Conservation (phyloP, 2,888 invertebrate genomes). For the Caenorhabditis auriculariae region DNA sequence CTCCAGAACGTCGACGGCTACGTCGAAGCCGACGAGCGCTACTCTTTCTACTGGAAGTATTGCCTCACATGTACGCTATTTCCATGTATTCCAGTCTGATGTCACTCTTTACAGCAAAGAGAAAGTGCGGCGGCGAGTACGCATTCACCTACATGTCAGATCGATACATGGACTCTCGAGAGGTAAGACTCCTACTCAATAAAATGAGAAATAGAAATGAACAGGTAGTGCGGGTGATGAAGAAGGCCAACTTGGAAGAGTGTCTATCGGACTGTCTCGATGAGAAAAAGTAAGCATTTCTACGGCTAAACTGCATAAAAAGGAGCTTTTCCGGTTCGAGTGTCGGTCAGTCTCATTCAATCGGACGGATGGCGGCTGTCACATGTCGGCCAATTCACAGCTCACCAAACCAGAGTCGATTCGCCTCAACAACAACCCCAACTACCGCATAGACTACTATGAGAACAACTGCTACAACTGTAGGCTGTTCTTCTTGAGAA, state of each 20-base stretch:
- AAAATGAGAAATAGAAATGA: not conserved
- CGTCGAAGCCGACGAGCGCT: constrained; percentile 63
- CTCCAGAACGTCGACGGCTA: constrained; percentile 60
- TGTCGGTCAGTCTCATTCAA: constrained; percentile 63
- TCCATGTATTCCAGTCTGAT: not conserved
- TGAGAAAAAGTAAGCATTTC: constrained; percentile 22
- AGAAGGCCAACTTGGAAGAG: constrained; percentile 52
- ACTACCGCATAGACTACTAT: constrained; percentile 63
- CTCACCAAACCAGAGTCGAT: constrained; percentile 60
- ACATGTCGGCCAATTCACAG: constrained; percentile 60
- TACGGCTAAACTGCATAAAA: not conserved
- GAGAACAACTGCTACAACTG: constrained; percentile 63
- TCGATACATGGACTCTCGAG: constrained; percentile 57
- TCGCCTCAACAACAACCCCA: constrained; percentile 63
- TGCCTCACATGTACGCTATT: constrained; percentile 52
- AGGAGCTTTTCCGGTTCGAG: constrained; percentile 32
- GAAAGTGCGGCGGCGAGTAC: constrained; percentile 58
- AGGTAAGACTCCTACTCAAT: constrained; percentile 29
- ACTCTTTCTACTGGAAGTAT: constrained; percentile 64
- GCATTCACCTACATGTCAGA: constrained; percentile 63
- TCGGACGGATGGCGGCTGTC: constrained; percentile 61
- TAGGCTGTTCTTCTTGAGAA: constrained; percentile 25
- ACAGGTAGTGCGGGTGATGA: constrained; percentile 18
- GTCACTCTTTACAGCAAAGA: constrained; percentile 45
- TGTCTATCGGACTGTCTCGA: constrained; percentile 60